phyloP scores from a whole-genome alignment of 2,888 invertebrate genomes.

The Idaea aversata region DNA sequence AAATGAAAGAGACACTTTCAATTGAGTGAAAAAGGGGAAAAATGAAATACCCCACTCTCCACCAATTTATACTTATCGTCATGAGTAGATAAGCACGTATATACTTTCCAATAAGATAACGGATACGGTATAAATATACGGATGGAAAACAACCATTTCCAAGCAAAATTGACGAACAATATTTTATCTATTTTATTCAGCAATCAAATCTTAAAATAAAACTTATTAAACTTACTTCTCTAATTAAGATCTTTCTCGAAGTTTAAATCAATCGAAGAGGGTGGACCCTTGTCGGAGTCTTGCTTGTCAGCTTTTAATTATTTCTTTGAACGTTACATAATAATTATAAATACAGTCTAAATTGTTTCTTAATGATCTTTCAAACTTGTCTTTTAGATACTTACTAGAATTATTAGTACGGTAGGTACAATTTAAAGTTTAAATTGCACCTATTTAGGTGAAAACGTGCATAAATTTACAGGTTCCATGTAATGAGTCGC shows the following conservation, averaged over 20 bases:
- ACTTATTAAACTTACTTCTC: neutral
- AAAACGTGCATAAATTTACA: no score
- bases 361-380: neutral
- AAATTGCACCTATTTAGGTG: no score
- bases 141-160: neutral
- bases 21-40: no score
- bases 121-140: neutral
- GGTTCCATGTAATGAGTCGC: no score
- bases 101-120: no score
- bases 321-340: conserved; percentile 21
- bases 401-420: neutral
- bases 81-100: no score
- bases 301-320: conserved; percentile 29
- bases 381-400: neutral
- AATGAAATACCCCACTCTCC: no score
- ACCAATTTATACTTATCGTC: no score
- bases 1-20: no score
- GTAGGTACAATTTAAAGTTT: no score
- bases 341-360: neutral
- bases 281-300: conserved; percentile 22
- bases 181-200: neutral
- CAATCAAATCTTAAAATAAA: neutral
- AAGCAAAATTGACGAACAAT: neutral
- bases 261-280: neutral
- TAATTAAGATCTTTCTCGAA: neutral